A percentile compares a stretch with the other conserved stretches of the same genome.
Conservation (phyloP, 2,888 invertebrate species). For the Thereva nobilitata region DNA sequence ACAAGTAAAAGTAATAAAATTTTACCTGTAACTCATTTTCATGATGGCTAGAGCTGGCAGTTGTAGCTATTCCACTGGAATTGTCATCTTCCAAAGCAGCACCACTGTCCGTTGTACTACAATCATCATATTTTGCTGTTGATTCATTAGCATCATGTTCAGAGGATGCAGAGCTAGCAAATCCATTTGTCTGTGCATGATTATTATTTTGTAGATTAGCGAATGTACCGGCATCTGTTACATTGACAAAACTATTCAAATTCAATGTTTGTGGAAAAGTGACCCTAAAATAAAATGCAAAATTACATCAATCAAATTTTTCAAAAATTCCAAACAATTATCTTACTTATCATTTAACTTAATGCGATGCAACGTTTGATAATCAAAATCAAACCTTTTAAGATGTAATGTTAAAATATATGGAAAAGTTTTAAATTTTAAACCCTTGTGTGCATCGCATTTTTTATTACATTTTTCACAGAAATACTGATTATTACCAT, state of each 20-base stretch:
- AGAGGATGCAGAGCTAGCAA: conserved; percentile 51
- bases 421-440: conserved; percentile 84
- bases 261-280: conserved; percentile 80
- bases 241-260: conserved; percentile 72
- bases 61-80: conserved; percentile 56
- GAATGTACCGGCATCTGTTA: conserved; percentile 46
- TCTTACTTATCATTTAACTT: conserved; percentile 83
- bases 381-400: conserved; percentile 89
- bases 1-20: not conserved
- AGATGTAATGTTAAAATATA: conserved; percentile 84
- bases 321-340: not conserved
- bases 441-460: conserved; percentile 87
- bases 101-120: conserved; percentile 70
- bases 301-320: conserved; percentile 7
- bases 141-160: conserved; percentile 58
- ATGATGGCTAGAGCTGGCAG: conserved; percentile 55
- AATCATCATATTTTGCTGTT: conserved; percentile 64
- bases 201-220: conserved; percentile 43
- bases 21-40: conserved; percentile 53
- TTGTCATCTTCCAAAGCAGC: conserved; percentile 70
- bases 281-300: conserved; percentile 63
- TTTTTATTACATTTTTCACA: conserved; percentile 86
- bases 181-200: conserved; percentile 48
- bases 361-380: conserved; percentile 78
- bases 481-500: conserved; percentile 83